Percentiles rank a stretch among this genome's conserved stretches.
phyloP scores from a whole-genome alignment of 2,888 invertebrate genomes.

The Protophormia terraenovae region DNA sequence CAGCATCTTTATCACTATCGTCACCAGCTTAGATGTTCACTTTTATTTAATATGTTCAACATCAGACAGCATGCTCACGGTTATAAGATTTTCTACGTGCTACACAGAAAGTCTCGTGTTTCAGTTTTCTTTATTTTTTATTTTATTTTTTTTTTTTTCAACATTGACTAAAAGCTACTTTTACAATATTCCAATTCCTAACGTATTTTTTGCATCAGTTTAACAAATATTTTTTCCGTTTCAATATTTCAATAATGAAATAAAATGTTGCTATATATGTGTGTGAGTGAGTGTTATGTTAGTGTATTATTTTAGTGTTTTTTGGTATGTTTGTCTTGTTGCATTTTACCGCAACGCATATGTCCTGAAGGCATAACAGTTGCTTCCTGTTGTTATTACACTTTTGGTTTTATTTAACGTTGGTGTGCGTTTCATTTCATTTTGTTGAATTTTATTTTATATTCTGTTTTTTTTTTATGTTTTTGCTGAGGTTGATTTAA shows the following conservation, averaged over 20 bases:
- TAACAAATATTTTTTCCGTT: slow-evolving; percentile 51
- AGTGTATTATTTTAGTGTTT: slow-evolving; percentile 9
- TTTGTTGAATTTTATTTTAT: not conserved
- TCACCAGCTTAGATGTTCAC: slow-evolving; percentile 34
- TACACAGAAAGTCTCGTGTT: slow-evolving; percentile 3
- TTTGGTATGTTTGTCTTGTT: slow-evolving; percentile 64
- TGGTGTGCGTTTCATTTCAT: slow-evolving; percentile 26
- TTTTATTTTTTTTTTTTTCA: not conserved
- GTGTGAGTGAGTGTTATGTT: not conserved
- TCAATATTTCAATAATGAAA: slow-evolving; percentile 22
- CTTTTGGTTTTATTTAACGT: slow-evolving; percentile 21
- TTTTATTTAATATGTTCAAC: slow-evolving; percentile 61
- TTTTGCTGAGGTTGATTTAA: slow-evolving; percentile 72
- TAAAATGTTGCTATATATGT: not conserved
- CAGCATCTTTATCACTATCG: slow-evolving; percentile 21
- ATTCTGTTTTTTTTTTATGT: slow-evolving; percentile 10
- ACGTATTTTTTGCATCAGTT: slow-evolving; percentile 33
- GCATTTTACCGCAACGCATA: slow-evolving; percentile 69
- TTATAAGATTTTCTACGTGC: slow-evolving; percentile 62
- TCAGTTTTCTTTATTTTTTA: not conserved
- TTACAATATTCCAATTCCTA: slow-evolving; percentile 40
- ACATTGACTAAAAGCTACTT: slow-evolving; percentile 47
- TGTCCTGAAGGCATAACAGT: slow-evolving; percentile 68
- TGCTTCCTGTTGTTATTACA: slow-evolving; percentile 65
- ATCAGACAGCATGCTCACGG: slow-evolving; percentile 62